phyloP scores from a whole-genome alignment of 53 echinoderm and acorn worm genomes.

The Paracentrotus lividus region DNA sequence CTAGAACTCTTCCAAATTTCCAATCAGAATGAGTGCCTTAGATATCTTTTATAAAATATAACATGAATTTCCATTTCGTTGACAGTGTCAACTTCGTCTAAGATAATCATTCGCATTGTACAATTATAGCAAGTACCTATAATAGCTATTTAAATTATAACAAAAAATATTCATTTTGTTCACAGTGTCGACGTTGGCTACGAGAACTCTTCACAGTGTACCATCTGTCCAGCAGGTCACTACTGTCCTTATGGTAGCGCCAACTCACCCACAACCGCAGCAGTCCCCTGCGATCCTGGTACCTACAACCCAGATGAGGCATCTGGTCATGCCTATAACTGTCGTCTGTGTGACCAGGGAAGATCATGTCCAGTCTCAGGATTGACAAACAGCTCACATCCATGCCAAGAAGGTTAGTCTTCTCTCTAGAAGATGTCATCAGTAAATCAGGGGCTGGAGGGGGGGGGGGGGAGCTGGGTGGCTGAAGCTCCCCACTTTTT shows the following conservation, averaged over 20 bases:
- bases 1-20: too few species aligned
- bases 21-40: too few species aligned
- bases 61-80: too few species aligned
- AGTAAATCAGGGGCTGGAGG: too few species aligned
- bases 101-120: too few species aligned
- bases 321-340: constrained; percentile 93
- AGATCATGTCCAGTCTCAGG: constrained; percentile 93
- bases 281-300: constrained; percentile 88
- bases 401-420: constrained; percentile 93
- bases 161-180: neutral
- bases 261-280: constrained; percentile 74
- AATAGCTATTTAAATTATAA: too few species aligned
- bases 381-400: constrained; percentile 89
- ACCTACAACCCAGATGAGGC: constrained; percentile 95
- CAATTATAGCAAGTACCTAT: too few species aligned
- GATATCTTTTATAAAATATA: too few species aligned
- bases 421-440: neutral
- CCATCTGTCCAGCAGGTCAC: constrained; percentile 84
- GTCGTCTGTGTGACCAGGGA: constrained; percentile 92
- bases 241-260: constrained; percentile 96
- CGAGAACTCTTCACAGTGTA: constrained; percentile 84
- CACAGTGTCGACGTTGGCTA: constrained; percentile 49
- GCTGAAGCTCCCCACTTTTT: too few species aligned
- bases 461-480: too few species aligned
- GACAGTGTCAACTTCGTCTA: too few species aligned